These are phyloP conservation scores for Lepilemur septentrionalis DNA, from an alignment of 2,797 vertebrate genomes.

Conservation along the genomic window DNA sequence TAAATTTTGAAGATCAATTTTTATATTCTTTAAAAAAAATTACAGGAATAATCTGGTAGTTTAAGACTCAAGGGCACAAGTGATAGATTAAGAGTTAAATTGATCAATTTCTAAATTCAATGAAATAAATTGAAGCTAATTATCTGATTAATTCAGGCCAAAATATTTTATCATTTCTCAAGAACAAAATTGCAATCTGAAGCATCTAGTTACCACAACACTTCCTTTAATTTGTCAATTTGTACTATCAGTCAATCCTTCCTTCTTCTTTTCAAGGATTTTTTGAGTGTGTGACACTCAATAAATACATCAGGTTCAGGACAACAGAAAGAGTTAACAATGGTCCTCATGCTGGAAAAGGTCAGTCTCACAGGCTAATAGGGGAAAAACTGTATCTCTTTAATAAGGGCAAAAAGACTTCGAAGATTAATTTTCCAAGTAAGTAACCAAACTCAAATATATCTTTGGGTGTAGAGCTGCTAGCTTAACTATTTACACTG, in stretches of 20 bases:
- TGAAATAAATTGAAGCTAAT: not conserved
- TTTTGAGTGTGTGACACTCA: not conserved
- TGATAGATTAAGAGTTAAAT: constrained; percentile 3
- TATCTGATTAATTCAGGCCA: not conserved
- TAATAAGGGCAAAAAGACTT: not conserved
- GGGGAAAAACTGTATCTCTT: not conserved
- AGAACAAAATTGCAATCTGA: not conserved
- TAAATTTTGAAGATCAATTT: constrained; percentile 33
- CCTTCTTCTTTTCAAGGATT: not conserved
- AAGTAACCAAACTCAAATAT: not conserved
- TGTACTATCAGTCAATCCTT: not conserved
- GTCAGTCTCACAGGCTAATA: not conserved
- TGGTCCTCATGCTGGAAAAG: not conserved
- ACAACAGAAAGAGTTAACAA: not conserved
- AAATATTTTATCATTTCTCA: not conserved
- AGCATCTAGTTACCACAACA: not conserved
- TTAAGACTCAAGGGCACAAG: not conserved
- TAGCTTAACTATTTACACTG: not conserved
- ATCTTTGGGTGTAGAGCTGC: not conserved
- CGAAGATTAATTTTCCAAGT: constrained; percentile 26
- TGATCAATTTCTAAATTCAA: not conserved
- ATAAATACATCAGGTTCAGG: not conserved
- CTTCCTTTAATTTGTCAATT: not conserved
- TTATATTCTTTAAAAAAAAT: not conserved
- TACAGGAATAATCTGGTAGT: not conserved